Evolutionary conservation across 1,140 invertebrate genomes (phyloP).

Genomic region (Drosophila azteca): DNA sequence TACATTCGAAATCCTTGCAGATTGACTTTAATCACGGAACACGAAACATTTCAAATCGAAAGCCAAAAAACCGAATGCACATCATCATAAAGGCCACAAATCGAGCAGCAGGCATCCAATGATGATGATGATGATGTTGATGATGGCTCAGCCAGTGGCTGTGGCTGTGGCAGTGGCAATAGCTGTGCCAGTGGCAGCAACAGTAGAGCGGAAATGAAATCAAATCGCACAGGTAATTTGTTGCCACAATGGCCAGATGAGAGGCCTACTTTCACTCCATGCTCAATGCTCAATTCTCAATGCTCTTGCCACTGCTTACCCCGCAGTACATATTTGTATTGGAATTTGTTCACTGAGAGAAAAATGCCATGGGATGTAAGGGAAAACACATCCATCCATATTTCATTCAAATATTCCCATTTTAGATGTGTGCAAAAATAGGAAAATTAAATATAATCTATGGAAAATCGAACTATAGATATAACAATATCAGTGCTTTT

Average conservation of each 20-base stretch:
- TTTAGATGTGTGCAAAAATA: no score
- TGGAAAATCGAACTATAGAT: no score
- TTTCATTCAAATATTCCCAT: no score
- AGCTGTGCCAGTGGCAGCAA: no score
- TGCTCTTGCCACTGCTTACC: no score
- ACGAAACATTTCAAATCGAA: constrained; percentile 37
- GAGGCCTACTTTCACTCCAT: constrained; percentile 34
- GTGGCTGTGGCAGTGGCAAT: neutral
- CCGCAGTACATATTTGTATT: no score
- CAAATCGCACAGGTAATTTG: constrained; percentile 78
- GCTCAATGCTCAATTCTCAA: neutral
- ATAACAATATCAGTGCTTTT: neutral
- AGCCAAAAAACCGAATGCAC: constrained; percentile 58
- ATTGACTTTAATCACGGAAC: constrained; percentile 20
- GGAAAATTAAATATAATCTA: no score
- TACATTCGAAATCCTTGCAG: constrained; percentile 13
- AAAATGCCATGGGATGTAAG: no score
- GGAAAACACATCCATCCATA: no score
- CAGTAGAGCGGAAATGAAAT: constrained; percentile 68
- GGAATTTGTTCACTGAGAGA: no score
- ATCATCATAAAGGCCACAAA: constrained; percentile 33
- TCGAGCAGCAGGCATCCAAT: constrained; percentile 27
- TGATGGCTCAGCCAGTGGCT: neutral
- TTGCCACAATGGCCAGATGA: constrained; percentile 60
- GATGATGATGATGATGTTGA: constrained; percentile 29